Base-by-base conservation (phyloP, 2,113 vertebrate species). In the Antennarius striatus region DNA sequence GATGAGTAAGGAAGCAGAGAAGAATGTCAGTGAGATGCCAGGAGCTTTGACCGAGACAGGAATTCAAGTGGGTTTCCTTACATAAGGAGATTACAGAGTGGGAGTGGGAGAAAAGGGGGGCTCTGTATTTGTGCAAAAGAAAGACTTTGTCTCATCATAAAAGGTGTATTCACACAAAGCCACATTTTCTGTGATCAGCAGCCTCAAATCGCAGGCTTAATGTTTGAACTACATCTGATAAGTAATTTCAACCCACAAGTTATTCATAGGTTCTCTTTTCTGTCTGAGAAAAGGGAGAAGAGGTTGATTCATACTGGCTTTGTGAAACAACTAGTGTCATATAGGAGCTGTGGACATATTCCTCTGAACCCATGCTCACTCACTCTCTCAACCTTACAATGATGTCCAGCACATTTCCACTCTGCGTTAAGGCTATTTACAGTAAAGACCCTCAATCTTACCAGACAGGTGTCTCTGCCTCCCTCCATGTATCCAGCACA, bases 401-500 rank as follows among this genome's bases (percentile, higher is more conserved):
- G 29, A 52, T 61, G 49, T 45, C 58, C 16, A 15, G 17, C 39
- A 14, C n/a, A 43, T 12, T 49, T 67, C 51, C 63, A 48, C 16
- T 9, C 43, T 56, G 16, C 22, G 14, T 57, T 11, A 56, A 51
- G 46, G 30, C 6, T 16, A 29, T 65, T 11, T 32, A 16, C 15
- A 52, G 5, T 42, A 15, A 8, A 11, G 45, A 43, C 5, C 28
- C 57, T 32, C 42, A 6, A 9, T 77, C 96, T 95, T 90, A 99
- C 98, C 70, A 95, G 92, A 49, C 98, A 99, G 22, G 95, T 95
- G 92, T 99, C 97, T 5, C 91, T 89, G 0, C 93, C 89, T 22
- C 96, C 96, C 11, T 94, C 93, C 8, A 95, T 93, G 68, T 89
- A 92, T 1, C 96, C 96, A 0, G 96, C 97, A 45, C 98, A 99